phyloP scores from a whole-genome alignment of 2,888 invertebrate species.

The Nudaria mundana region DNA sequence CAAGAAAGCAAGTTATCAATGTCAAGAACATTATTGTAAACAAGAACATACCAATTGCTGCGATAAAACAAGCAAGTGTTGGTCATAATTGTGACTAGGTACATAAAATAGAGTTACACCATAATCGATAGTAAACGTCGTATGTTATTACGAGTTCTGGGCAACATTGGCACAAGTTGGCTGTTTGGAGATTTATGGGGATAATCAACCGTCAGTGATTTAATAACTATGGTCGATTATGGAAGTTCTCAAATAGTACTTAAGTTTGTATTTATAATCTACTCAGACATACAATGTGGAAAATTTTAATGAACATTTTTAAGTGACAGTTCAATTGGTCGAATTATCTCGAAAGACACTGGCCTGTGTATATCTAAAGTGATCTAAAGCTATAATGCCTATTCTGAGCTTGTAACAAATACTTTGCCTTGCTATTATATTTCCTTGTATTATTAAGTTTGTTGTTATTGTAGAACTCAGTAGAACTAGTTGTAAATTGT shows the following conservation, averaged over 20 bases:
- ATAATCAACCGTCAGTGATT: constrained; percentile 17
- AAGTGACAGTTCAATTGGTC: too few species aligned
- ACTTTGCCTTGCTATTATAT: too few species aligned
- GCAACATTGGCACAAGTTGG: constrained; percentile 21
- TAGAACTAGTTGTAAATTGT: too few species aligned
- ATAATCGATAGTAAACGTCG: constrained; percentile 32
- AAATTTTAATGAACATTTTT: too few species aligned
- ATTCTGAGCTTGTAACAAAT: too few species aligned
- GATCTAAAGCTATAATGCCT: too few species aligned
- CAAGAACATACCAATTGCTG: constrained; percentile 33
- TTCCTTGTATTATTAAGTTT: too few species aligned
- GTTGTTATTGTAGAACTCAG: too few species aligned
- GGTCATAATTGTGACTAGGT: constrained; percentile 23
- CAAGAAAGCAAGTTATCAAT: constrained; percentile 12
- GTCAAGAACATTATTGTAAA: constrained; percentile 21
- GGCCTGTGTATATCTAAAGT: too few species aligned
- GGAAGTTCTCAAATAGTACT: neutral
- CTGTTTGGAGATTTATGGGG: constrained; percentile 12
- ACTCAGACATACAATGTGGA: too few species aligned
- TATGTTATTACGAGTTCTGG: constrained; percentile 30
- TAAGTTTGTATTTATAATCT: too few species aligned
- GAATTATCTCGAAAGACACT: too few species aligned
- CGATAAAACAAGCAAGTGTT: constrained; percentile 31
- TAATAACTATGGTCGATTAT: neutral
- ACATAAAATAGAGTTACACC: constrained; percentile 22